Conservation (phyloP, 2,113 vertebrate genomes). For the Oreotrochilus melanogaster region DNA sequence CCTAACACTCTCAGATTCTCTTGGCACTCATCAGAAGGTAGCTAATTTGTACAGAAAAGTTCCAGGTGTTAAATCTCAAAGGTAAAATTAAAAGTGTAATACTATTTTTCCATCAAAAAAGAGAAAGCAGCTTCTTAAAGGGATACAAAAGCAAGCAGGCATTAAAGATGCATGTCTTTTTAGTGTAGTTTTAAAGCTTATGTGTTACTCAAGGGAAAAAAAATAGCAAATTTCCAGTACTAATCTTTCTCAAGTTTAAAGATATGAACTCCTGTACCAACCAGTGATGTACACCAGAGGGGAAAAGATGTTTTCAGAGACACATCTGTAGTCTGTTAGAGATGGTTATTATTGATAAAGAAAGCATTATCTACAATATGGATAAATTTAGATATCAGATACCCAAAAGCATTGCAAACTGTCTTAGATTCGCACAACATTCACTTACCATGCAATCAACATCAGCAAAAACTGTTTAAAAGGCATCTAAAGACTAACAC, state of each 20-base stretch:
- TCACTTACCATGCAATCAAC: not conserved
- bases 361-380: not conserved
- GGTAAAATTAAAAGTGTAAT: not conserved
- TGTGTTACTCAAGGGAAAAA: not conserved
- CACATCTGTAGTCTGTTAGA: not conserved
- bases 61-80: not conserved
- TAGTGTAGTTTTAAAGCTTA: not conserved
- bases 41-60: not conserved
- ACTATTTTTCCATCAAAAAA: rapidly evolving
- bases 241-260: not conserved
- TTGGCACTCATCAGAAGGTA: not conserved
- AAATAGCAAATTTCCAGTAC: not conserved
- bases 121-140: not conserved
- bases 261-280: not conserved
- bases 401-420: not conserved
- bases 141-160: rapidly evolving
- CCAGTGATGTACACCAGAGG: not conserved
- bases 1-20: not conserved
- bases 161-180: not conserved
- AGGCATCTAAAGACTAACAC: not conserved
- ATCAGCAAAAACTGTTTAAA: not conserved
- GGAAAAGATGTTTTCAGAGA: not conserved
- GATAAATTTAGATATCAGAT: not conserved
- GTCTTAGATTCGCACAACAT: not conserved
- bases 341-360: not conserved